A percentile compares a stretch with the other conserved stretches of the same genome.
Conservation (phyloP, 64 coral and sea anemone species). For the Stichodactyla helianthus region DNA sequence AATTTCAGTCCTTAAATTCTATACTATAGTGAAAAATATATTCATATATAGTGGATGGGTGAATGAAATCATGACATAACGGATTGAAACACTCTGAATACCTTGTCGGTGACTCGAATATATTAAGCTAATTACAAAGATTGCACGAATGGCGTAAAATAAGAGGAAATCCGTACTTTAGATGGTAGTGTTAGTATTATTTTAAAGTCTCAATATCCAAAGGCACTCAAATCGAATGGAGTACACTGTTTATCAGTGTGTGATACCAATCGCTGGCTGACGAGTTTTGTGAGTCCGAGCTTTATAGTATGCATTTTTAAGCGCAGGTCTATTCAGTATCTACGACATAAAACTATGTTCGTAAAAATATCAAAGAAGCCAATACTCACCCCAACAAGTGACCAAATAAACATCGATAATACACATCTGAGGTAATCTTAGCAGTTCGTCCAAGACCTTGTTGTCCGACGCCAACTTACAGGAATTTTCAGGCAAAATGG, state of each 20-base stretch:
- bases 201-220: not conserved
- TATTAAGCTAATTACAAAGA: constrained; percentile 9
- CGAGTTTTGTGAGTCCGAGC: not conserved
- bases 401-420: not conserved
- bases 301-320: not conserved
- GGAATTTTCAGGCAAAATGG: not conserved
- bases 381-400: not conserved
- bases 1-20: no score
- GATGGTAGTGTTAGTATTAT: not conserved
- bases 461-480: not conserved
- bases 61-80: no score
- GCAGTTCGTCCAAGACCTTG: not conserved
- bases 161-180: not conserved
- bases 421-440: not conserved
- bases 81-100: no score
- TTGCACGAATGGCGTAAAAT: not conserved
- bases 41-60: no score
- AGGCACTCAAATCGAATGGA: not conserved
- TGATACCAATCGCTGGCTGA: no score
- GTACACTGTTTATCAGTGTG: not conserved
- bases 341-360: not conserved
- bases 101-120: no score
- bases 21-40: no score
- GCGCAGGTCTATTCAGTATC: not conserved
- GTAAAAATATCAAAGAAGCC: not conserved